Base-by-base conservation (phyloP, 2,888 invertebrate species). In the Aradus depressus region DNA sequence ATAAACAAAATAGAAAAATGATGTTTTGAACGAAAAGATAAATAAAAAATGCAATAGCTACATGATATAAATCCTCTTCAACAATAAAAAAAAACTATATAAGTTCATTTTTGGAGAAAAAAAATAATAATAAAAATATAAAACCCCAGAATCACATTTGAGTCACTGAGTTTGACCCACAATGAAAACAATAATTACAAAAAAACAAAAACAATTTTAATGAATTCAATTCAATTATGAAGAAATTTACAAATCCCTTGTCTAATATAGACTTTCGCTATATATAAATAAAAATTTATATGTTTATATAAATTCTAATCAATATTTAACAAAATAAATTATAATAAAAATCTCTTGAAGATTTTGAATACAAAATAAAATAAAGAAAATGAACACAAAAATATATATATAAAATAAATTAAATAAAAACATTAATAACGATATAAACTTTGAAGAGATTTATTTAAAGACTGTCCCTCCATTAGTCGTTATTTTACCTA, bases 231-330 rank as follows among this genome's bases (percentile, higher is more conserved):
- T 55, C 52, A 38, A 45, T 23, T 37, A 38, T 22, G 23, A 26
- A 28, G 12, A 51, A 44, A 51, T 44, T 44, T 51, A 51, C 51
- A 51, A 37, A 37, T 44, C 51, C 51, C 39, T 39, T 51, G 56
- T 56, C 56, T 56, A 56, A 56, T 56, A 53, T 56, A 56, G 56
- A 56, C 56, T 51, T 44, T 50, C 35, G 44, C 44, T 35, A 26
- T 44, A 3, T 18, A 34, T 34, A 38, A 34, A 44, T 51, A 52
- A 51, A 51, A 44, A 51, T 43, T 47, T 41, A 14, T 34, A 52
- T 28, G 48, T 37, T n/a, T n/a, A n/a, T n/a, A n/a, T n/a, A n/a
- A n/a, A n/a, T n/a, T n/a, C n/a, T n/a, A n/a, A n/a, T n/a, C n/a
- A 31, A 38, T 37, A 47, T 14, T 47, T 47, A 47, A 47, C 47